phyloP scores from a whole-genome alignment of 2,888 invertebrate genomes.

The Drosophila villosipedis region DNA sequence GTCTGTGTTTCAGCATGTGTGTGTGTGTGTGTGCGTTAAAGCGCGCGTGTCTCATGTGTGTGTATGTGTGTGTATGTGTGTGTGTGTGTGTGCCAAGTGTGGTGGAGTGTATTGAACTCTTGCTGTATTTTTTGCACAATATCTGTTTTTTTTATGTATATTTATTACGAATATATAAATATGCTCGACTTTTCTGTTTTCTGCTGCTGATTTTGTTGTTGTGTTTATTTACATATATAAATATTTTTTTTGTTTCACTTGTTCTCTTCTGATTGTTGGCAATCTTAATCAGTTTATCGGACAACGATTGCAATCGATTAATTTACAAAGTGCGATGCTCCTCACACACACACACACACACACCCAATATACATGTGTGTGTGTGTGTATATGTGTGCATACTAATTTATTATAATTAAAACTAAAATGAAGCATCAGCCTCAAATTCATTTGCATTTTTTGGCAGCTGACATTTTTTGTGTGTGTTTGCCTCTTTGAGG shows the following conservation, averaged over 20 bases:
- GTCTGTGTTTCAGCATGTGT: constrained; percentile 5
- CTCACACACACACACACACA: background rate
- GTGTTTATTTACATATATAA: constrained; percentile 11
- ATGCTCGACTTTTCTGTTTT: constrained; percentile 44
- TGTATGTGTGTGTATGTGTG: constrained; percentile 34
- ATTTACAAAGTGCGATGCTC: constrained; percentile 20
- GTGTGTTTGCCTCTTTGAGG: constrained; percentile 46
- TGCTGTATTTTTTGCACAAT: constrained; percentile 78
- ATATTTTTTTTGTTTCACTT: background rate
- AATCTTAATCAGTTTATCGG: constrained; percentile 51
- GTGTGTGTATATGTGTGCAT: constrained; percentile 5
- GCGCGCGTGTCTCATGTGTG: constrained; percentile 46
- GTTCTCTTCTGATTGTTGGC: constrained; percentile 40
- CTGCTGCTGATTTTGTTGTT: constrained; percentile 54
- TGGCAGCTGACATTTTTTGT: constrained; percentile 49
- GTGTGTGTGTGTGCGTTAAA: constrained; percentile 39
- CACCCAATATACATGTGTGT: background rate
- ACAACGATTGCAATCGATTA: constrained; percentile 43
- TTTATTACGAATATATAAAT: constrained; percentile 43
- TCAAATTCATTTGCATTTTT: constrained; percentile 55
- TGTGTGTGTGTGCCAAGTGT: constrained; percentile 15
- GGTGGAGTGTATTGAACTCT: constrained; percentile 75
- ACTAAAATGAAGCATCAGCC: constrained; percentile 8
- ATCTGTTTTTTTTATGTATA: constrained; percentile 31
- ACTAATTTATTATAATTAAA: background rate